Evolutionary conservation across 2,888 invertebrate genomes (phyloP), one percentile per base, ranked within the genome.

Genomic region (Griposia aprilina): DNA sequence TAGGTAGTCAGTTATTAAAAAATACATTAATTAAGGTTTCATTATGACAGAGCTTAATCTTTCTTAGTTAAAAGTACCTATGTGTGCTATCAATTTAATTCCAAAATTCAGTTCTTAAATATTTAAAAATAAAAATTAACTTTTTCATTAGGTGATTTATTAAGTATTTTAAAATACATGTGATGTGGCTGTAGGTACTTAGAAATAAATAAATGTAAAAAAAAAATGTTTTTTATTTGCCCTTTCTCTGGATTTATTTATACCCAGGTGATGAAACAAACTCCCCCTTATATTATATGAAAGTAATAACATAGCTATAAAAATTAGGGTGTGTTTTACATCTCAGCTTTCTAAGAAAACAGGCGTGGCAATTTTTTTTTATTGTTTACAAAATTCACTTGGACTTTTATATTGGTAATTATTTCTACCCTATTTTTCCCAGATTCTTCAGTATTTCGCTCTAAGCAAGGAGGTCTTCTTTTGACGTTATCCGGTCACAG

Each of bases 381-480:
- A 26, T 26, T 48, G 4, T 13, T 67, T 13, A n/a, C 20, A n/a
- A 20, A 67, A 67, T 26, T 3, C n/a, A 36, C 36, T 36, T 63
- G 2, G 7, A 3, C 23, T 63, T 62, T 23, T 36, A 63, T 23
- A 45, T n/a, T 17, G 17, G n/a, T 45, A 66, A 17, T 26, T 3
- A 26, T 45, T 66, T 26, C 17, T n/a, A 48, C 4, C 20, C 1
- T 20, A 23, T 36, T 48, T 68, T 45, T 20, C 23, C 30, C 74
- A 74, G 70, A 74, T 17, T 48, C 74, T 57, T 57, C 70, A 70
- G 55, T 74, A 17, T 74, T 30, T 17, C 45, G 4, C 17, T 74
- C 70, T 11, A 70, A 70, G 45, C 52, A 70, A 57, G 55, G 74
- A 23, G 30, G 30, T 3, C 23, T 57, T 1, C 11, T 74, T 3